Conservation (phyloP, 2,797 vertebrate genomes). For the Diglossa cyanea region DNA sequence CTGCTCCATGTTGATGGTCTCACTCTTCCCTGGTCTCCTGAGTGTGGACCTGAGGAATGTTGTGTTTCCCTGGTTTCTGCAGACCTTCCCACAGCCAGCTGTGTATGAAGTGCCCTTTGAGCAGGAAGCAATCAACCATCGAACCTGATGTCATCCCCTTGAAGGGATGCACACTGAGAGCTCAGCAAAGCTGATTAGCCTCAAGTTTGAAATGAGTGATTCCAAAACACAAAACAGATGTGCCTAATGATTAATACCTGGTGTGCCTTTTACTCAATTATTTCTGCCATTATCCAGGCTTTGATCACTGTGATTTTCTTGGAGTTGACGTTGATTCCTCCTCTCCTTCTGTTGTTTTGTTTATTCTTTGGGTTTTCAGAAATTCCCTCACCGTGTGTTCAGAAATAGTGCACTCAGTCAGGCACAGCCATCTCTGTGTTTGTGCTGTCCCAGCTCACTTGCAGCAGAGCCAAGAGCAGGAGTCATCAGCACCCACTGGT, state of each 20-base stretch:
- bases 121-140: slow-evolving; percentile 8
- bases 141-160: not conserved
- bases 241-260: not conserved
- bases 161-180: not conserved
- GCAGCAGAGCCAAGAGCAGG: not conserved
- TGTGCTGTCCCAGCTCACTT: slow-evolving; percentile 6
- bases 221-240: slow-evolving; percentile 24
- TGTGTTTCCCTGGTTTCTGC: not conserved
- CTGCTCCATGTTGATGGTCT: not conserved
- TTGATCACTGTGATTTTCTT: not conserved
- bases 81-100: not conserved
- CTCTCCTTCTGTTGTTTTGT: not conserved
- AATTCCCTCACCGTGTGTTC: not conserved
- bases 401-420: not conserved
- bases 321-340: not conserved
- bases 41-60: not conserved
- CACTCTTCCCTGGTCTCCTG: not conserved
- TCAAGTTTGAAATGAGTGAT: not conserved
- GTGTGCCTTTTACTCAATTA: not conserved
- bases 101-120: not conserved
- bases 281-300: not conserved
- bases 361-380: not conserved
- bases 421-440: not conserved
- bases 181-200: slow-evolving; percentile 5
- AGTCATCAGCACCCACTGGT: not conserved